Base-by-base conservation (phyloP, 2,113 vertebrate species). In the Fregetta grallaria region DNA sequence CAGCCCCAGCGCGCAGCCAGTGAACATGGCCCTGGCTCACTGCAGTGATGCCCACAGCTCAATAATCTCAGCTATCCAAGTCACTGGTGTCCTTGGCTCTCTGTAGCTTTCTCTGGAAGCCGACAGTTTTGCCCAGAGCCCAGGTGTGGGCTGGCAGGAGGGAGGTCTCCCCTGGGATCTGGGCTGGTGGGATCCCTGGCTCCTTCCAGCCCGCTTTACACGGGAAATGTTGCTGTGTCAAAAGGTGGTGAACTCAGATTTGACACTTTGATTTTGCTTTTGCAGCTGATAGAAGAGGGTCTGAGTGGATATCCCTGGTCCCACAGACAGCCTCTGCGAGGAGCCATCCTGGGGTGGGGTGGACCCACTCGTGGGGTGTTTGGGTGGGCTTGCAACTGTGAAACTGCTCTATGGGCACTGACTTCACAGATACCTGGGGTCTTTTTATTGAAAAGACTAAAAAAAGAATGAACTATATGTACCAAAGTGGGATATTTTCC, bases 401-500 rank as follows among this genome's bases (percentile, higher is more conserved):
- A 19, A 22, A 32, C 42, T 23, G 50, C 29, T 6, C 5, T 5
- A 20, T 4, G 27, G 55, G 50, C 53, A 25, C 25, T 10, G 19
- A 15, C 15, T 52, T 44, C 58, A 44, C 32, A 8, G 32, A 6
- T 52, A 40, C 44, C 15, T 11, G 6, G 3, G 20, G 7, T 1
- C 18, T 11, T 66, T 29, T n/a, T 32, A 15, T 9, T 40, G 30
- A 32, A 32, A 62, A 68, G 17, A 27, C 7, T 12, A 50, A 36
- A 30, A 32, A 5, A 17, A 47, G 36, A 40, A 20, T 6, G 23
- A 34, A 38, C 42, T 0, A 0, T 6, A 29, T 1, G 0, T 65
- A 32, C 27, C 27, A 4, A 8, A 63, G 36, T 29, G 42, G n/a
- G 32, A 10, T 38, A 44, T 56, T 32, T 58, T 61, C 58, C 44